Evolutionary conservation across 2,113 vertebrate genomes (phyloP).

Genomic region (Paedocypris sp.): DNA sequence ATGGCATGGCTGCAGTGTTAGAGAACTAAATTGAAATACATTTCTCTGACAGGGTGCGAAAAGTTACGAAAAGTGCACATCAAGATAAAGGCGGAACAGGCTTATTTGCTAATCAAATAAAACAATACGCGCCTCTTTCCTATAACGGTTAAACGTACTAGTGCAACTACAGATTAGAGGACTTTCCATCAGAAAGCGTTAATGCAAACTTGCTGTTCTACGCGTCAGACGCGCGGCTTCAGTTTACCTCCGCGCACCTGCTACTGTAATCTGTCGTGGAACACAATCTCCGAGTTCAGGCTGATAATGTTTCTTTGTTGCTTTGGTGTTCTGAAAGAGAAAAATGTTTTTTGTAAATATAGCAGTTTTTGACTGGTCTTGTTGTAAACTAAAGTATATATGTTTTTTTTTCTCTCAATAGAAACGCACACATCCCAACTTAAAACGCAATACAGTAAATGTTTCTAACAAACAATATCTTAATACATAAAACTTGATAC

Average conservation of each 20-base stretch:
- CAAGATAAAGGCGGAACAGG: no score
- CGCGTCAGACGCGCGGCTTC: not conserved
- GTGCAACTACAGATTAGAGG: not conserved
- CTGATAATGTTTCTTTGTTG: not conserved
- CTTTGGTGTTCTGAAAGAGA: not conserved
- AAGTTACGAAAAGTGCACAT: no score
- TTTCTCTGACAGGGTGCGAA: not conserved
- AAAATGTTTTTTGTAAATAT: not conserved
- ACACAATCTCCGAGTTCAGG: conserved; percentile 25
- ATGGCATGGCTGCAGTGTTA: conserved; percentile 84
- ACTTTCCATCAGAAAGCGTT: conserved; percentile 3
- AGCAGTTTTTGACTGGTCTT: no score
- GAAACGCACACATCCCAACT: no score
- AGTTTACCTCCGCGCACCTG: conserved; percentile 30
- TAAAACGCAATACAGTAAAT: no score
- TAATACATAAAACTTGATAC: not conserved
- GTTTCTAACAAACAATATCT: not conserved
- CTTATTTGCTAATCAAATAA: no score
- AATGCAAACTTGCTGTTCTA: conserved; percentile 2
- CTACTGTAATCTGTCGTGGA: conserved; percentile 15
- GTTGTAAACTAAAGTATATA: no score
- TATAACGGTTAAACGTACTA: no score
- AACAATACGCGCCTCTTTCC: no score
- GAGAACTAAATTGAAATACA: conserved; percentile 1
- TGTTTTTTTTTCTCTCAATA: no score